phyloP scores from a whole-genome alignment of 2,797 vertebrate genomes.

The Selene dorsalis region DNA sequence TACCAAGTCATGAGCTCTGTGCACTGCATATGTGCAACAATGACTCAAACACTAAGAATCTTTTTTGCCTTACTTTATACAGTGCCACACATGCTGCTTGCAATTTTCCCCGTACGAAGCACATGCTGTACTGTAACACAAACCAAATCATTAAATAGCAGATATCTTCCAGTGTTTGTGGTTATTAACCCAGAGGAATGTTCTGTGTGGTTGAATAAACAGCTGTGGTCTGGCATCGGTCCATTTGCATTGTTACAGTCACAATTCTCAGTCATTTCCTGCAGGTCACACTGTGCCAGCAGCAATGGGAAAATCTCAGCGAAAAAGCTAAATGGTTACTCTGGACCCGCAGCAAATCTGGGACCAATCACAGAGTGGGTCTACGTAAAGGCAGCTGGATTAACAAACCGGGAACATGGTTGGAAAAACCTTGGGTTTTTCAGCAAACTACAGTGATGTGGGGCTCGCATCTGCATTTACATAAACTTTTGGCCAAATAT shows the following conservation, averaged over 20 bases:
- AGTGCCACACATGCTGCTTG: conserved; percentile 45
- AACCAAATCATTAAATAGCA: conserved; percentile 67
- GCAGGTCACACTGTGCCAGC: conserved; percentile 64
- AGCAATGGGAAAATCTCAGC: conserved; percentile 66
- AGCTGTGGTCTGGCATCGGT: conserved; percentile 64
- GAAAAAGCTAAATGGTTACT: conserved; percentile 60
- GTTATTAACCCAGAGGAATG: conserved; percentile 77
- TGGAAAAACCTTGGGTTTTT: conserved; percentile 77
- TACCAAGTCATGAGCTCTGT: conserved; percentile 21
- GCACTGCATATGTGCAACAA: background rate
- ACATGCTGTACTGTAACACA: conserved; percentile 62
- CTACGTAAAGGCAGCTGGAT: conserved; percentile 67
- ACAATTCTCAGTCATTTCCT: conserved; percentile 75
- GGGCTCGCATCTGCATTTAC: conserved; percentile 75
- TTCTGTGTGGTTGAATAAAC: conserved; percentile 71
- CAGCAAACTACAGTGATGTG: conserved; percentile 72
- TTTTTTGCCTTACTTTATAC: conserved; percentile 36
- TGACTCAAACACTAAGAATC: conserved; percentile 49
- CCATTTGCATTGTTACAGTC: conserved; percentile 77
- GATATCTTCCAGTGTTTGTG: conserved; percentile 65
- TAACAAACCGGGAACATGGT: conserved; percentile 70
- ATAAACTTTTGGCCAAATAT: conserved; percentile 75
- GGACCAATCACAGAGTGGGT: conserved; percentile 71
- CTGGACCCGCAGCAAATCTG: conserved; percentile 70
- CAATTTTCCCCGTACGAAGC: conserved; percentile 62